phyloP scores from a whole-genome alignment of 2,888 invertebrate genomes.

The Digitonthophagus gazella region DNA sequence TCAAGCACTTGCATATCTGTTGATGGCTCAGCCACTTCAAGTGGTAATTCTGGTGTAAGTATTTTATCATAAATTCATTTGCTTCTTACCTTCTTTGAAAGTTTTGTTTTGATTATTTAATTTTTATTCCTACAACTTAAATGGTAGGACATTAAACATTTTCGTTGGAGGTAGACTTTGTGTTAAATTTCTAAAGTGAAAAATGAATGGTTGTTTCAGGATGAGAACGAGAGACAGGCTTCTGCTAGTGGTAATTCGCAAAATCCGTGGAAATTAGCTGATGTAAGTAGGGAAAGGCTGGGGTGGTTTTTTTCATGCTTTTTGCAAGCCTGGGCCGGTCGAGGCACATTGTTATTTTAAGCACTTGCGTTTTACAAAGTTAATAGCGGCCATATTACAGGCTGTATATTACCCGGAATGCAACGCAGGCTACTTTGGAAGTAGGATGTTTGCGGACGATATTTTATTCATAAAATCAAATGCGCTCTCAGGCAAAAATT shows the following conservation, averaged over 20 bases:
- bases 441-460: conserved; percentile 10
- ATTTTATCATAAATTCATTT: background rate
- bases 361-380: conserved; percentile 14
- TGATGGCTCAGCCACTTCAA: background rate
- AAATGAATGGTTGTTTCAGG: background rate
- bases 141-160: no score
- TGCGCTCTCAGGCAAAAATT: conserved; percentile 2
- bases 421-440: conserved; percentile 2
- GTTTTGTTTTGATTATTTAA: background rate
- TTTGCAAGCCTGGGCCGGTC: background rate
- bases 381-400: conserved; percentile 13
- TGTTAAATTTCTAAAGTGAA: no score
- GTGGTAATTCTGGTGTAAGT: background rate
- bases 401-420: conserved; percentile 6
- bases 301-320: background rate
- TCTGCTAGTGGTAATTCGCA: background rate
- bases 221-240: background rate
- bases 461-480: conserved; percentile 17
- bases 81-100: background rate
- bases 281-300: conserved; percentile 4
- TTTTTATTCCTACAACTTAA: no score
- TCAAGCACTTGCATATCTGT: background rate
- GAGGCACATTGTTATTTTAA: conserved; percentile 15
- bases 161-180: no score
- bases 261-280: conserved; percentile 5